These are phyloP conservation scores for Dicrostonyx torquatus DNA, from an alignment of 2,797 vertebrate genomes.

Conservation along the genomic window DNA sequence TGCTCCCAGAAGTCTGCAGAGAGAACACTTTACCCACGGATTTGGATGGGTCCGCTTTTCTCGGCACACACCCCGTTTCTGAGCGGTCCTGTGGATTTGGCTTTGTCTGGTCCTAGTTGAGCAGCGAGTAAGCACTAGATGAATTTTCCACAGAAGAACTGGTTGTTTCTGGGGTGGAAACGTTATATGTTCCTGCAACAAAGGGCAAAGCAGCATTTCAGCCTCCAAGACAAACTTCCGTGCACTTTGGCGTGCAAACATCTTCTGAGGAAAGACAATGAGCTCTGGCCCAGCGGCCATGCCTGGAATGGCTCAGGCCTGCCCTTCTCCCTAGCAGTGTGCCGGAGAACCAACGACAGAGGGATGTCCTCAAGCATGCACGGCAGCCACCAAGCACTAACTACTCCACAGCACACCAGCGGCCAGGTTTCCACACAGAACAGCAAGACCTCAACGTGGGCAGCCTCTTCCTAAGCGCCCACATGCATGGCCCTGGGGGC, in stretches of 20 bases:
- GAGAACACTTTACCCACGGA: not conserved
- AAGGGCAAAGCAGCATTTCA: slow-evolving; percentile 50
- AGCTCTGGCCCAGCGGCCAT: not conserved
- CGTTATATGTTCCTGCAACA: slow-evolving; percentile 86
- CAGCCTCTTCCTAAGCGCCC: slow-evolving; percentile 36
- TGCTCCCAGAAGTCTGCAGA: not conserved
- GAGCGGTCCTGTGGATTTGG: not conserved
- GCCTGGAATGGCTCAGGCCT: slow-evolving; percentile 30
- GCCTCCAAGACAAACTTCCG: not conserved
- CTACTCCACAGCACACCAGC: slow-evolving; percentile 57
- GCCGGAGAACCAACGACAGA: not conserved
- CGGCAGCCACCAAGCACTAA: slow-evolving; percentile 64
- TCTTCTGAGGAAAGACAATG: not conserved
- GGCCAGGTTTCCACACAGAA: slow-evolving; percentile 61
- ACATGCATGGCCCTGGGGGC: slow-evolving; percentile 58
- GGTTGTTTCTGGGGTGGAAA: slow-evolving; percentile 86
- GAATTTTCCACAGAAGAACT: slow-evolving; percentile 85
- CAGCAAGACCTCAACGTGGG: not conserved
- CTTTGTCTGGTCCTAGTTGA: slow-evolving; percentile 79
- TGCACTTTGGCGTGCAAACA: fast-evolving
- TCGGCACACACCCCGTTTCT: not conserved
- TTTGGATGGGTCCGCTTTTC: slow-evolving; percentile 1
- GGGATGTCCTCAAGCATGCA: slow-evolving; percentile 29
- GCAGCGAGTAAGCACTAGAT: slow-evolving; percentile 86
- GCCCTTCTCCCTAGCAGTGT: not conserved